Percentiles rank a stretch among this genome's conserved stretches.
These are phyloP conservation scores for Sebastes iracundus DNA, from an alignment of 2,797 vertebrate species.

Conservation along the genomic window DNA sequence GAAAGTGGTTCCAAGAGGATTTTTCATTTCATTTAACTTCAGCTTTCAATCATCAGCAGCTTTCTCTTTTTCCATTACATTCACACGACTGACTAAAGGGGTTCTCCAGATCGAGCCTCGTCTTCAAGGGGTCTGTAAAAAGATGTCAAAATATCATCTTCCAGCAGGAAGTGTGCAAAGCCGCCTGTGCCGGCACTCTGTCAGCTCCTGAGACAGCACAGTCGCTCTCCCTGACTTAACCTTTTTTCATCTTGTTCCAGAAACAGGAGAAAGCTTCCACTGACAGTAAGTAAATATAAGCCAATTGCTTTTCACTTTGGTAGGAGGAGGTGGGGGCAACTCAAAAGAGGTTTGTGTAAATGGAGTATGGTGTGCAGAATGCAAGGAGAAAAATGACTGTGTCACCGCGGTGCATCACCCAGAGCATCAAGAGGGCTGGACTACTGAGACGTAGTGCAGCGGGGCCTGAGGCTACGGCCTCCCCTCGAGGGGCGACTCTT, in stretches of 20 bases:
- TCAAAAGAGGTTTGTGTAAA: slow-evolving; percentile 48
- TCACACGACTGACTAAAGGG: slow-evolving; percentile 55
- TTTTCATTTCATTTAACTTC: slow-evolving; percentile 28
- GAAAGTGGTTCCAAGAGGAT: slow-evolving; percentile 13
- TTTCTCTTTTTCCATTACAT: slow-evolving; percentile 20
- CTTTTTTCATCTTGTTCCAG: slow-evolving; percentile 56
- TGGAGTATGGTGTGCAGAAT: slow-evolving; percentile 19
- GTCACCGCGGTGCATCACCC: slow-evolving; percentile 41
- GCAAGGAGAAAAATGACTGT: slow-evolving; percentile 26
- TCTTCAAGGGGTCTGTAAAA: slow-evolving; percentile 63
- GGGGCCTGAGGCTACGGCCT: slow-evolving; percentile 33
- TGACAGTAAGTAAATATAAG: slow-evolving; percentile 74
- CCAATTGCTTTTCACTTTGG: slow-evolving; percentile 58
- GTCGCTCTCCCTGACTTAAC: slow-evolving; percentile 42
- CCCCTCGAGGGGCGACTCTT: slow-evolving; percentile 31
- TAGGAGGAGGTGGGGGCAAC: slow-evolving; percentile 1
- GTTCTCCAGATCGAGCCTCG: slow-evolving; percentile 40
- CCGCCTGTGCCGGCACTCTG: slow-evolving; percentile 54
- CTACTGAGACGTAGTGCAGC: slow-evolving; percentile 35
- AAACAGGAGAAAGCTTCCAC: slow-evolving; percentile 45
- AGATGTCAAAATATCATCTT: slow-evolving; percentile 68
- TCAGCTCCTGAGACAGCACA: slow-evolving; percentile 61
- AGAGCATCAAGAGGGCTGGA: slow-evolving; percentile 36
- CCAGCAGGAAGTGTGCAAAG: slow-evolving; percentile 57
- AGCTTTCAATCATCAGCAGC: slow-evolving; percentile 32